Percentiles rank a stretch among this genome's conserved stretches.
These are phyloP conservation scores for Lysandra bellargus DNA, from an alignment of 2,888 invertebrate genomes.

Conservation along the genomic window DNA sequence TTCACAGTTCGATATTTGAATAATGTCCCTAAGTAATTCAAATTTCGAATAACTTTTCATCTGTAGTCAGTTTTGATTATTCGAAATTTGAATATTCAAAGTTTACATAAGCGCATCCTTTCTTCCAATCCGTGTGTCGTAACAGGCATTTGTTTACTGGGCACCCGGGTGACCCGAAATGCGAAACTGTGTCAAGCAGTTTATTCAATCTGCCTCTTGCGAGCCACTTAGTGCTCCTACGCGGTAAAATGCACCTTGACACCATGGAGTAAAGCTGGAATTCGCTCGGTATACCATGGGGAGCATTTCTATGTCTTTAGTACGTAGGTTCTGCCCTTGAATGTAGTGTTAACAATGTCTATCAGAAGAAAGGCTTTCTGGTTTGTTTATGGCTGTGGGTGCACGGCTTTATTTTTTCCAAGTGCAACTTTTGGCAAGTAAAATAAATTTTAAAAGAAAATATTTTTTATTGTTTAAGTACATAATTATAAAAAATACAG, in stretches of 20 bases:
- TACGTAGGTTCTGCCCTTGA: conserved; percentile 69
- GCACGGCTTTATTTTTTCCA: not conserved
- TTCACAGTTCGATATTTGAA: not conserved
- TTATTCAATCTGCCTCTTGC: conserved; percentile 77
- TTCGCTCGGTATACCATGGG: conserved; percentile 49
- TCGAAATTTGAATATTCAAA: conserved; percentile 1
- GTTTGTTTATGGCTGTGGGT: not conserved
- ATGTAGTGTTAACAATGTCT: conserved; percentile 58
- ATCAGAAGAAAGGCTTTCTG: conserved; percentile 35
- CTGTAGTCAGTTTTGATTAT: not conserved
- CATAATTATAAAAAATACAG: too few relatives aligned
- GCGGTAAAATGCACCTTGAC: conserved; percentile 53
- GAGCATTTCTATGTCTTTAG: conserved; percentile 60
- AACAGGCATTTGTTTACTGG: conserved; percentile 67
- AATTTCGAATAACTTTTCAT: not conserved
- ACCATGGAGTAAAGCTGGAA: conserved; percentile 49
- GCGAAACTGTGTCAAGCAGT: conserved; percentile 80
- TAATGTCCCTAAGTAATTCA: not conserved
- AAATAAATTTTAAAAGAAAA: too few relatives aligned
- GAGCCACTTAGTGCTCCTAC: conserved; percentile 51
- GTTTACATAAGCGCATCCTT: conserved; percentile 39
- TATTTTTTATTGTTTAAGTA: too few relatives aligned
- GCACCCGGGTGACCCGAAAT: conserved; percentile 77
- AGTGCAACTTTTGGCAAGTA: too few relatives aligned
- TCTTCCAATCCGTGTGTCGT: conserved; percentile 63